Base-by-base conservation (phyloP, 2,797 vertebrate species). In the Rhincodon typus region DNA sequence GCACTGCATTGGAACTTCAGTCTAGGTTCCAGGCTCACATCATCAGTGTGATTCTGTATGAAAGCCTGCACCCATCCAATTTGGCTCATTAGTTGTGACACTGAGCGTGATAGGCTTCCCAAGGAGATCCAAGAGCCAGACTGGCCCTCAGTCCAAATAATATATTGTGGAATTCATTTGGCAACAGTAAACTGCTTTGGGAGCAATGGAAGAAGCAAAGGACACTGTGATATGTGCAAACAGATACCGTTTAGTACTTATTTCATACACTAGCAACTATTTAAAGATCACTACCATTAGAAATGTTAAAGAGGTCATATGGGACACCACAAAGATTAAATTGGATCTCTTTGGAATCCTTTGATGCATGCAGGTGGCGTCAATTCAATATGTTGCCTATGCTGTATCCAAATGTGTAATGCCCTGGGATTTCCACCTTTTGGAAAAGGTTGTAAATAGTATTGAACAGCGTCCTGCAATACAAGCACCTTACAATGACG, bases 291-390 rank as follows among this genome's bases (percentile, higher is more conserved):
- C 25, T 69, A n/a, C 90, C 7, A 69, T 69, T 93, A 62, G 42
- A 69, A 93, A 69, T 46, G 90, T 93, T 93, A 42, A 69, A 93
- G 38, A 93, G 90, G n/a, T 69, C 90, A 67, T 38, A 38, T 5
- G 66, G 90, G 66, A 69, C 90, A 93, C 90, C 66, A 42, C n/a
- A 93, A 69, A 93, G 66, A 93, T 69, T 93, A 93, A 93, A 93
- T 93, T 69, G 23, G n/a, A 69, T 93, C 62, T 69, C 3, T 69
- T 66, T 93, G 38, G 62, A 93, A 69, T 10, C 66, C 90, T 93
- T 93, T 93, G 90, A 93, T 93, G 90, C 42, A 23, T 25, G 66
- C 4, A 38, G 90, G 66, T 93, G 66, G 62, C 21, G 66, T 42
- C 42, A 23, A 69, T 42, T 93, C 42, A 62, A 93, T 93, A 93